Percentiles rank a stretch among this genome's conserved stretches.
Evolutionary conservation across 2,113 vertebrate species (phyloP).

Genomic region (Callochromis pleurospilus): DNA sequence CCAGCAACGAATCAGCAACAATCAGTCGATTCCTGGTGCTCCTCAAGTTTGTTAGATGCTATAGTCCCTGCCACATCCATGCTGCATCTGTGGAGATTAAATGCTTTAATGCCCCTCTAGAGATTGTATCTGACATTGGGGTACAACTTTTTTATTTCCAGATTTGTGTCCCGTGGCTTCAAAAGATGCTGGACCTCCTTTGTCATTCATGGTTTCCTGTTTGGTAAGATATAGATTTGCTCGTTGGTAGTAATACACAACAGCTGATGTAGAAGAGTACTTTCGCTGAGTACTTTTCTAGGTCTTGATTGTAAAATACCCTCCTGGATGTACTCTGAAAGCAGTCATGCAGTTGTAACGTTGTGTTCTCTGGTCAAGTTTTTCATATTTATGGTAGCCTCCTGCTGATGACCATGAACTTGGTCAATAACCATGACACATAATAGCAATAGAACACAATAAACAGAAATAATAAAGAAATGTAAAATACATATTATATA

Average conservation of each 20-base stretch:
- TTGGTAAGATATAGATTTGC: background rate
- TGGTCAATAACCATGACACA: fast-evolving
- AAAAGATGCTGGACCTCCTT: background rate
- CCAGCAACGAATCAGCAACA: fast-evolving
- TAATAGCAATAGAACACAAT: background rate
- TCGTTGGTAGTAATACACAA: background rate
- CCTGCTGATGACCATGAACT: background rate
- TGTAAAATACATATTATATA: fast-evolving
- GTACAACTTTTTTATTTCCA: background rate
- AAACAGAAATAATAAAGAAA: background rate
- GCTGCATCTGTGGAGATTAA: background rate
- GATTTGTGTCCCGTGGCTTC: fast-evolving
- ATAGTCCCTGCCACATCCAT: background rate
- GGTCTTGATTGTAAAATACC: background rate
- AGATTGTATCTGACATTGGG: background rate
- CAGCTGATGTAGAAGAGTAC: background rate
- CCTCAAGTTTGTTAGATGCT: background rate
- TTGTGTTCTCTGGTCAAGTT: background rate
- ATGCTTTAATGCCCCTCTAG: background rate
- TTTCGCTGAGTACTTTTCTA: fast-evolving
- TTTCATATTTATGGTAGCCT: background rate
- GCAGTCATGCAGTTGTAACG: background rate
- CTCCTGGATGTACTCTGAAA: background rate
- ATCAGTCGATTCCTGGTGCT: background rate
- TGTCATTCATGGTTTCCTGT: fast-evolving